Base-by-base conservation (phyloP, 2,888 invertebrate genomes). In the Thera britannica region DNA sequence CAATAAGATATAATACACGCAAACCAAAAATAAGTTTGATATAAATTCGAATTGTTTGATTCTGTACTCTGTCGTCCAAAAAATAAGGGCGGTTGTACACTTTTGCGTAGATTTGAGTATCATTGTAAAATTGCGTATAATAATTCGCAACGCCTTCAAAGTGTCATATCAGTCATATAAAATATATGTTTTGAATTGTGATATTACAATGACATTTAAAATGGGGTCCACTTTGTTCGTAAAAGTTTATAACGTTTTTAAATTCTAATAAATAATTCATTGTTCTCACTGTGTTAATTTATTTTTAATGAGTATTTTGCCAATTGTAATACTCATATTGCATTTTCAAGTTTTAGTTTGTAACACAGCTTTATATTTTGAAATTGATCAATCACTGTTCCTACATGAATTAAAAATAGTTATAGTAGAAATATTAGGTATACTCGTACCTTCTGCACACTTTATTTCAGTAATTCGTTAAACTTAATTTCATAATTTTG, bases 111-210 rank as follows among this genome's bases (percentile, higher is more conserved):
- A 62, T 77, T 74, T 75, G 65, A 49, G 3, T 67, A 72, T 77
- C 75, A 73, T 73, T 81, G 77, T 83, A 82, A 82, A 85, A n/a
- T 5, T 35, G 48, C 57, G 60, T 66, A 54, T 63, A 49, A 82
- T 90, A 90, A 93, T 93, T 93, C 90, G 93, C 77, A 90, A 93
- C 92, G 93, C 93, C 93, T 93, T 90, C 89, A 87, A 89, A 87
- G 85, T 93, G 93, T 93, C 93, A 93, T 92, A 93, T 93, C 92
- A 90, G 85, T 93, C 91, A 93, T 90, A 92, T 88, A 86, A 89
- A 91, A 90, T 91, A 91, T 88, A 91, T 90, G 92, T 92, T 92
- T 91, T 90, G 71, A 59, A 69, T 70, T 85, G 87, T 83, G 78
- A 82, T 83, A 88, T 89, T 86, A 86, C 83, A 78, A 75, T 76